Base-by-base conservation (phyloP, 2,888 invertebrate species). In the Melieria crassipennis region DNA sequence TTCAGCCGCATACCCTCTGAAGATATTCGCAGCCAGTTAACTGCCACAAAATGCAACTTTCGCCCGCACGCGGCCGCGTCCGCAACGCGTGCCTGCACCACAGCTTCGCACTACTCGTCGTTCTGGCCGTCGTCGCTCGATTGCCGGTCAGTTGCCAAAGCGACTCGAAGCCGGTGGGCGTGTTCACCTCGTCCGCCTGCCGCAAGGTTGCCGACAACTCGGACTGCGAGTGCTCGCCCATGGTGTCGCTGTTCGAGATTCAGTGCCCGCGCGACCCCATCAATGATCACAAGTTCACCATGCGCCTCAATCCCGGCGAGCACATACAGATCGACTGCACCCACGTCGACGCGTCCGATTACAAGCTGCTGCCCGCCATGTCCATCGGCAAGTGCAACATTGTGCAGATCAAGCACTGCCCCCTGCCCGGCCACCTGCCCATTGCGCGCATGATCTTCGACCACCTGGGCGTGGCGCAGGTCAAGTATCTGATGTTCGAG, bases 401-500 rank as follows among this genome's bases (percentile, higher is more conserved):
- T 57, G 85, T 87, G 5, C 83, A 85, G 70, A 85, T 87, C 43
- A 78, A 81, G 45, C 80, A 83, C 7, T 87, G 87, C 66, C 86
- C 87, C 3, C 74, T 87, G 73, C 87, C 87, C 0, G 79, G 78
- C 0, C 79, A 83, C 86, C 88, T 83, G 85, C 89, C 77, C 83
- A 88, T 89, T 50, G 79, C 82, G 13, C 79, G 79, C 4, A 30
- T 30, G 30, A 81, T 86, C 43, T 75, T 86, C 16, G 81, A 86
- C n/a, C 79, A 82, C n/a, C 69, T 87, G 73, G 85, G 86, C 55
- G 82, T 84, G 6, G 78, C 77, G 3, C 78, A 81, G 10, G 81
- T 86, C 6, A 82, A 84, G 55, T 87, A 89, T 6, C 80, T 91
- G 46, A 88, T 89, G 80, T 91, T 90, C 75, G 90, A 90, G 75